Evolutionary conservation across 1,140 invertebrate genomes (phyloP), one percentile per base, ranked within the genome.

Genomic region (Orchestia grillus): DNA sequence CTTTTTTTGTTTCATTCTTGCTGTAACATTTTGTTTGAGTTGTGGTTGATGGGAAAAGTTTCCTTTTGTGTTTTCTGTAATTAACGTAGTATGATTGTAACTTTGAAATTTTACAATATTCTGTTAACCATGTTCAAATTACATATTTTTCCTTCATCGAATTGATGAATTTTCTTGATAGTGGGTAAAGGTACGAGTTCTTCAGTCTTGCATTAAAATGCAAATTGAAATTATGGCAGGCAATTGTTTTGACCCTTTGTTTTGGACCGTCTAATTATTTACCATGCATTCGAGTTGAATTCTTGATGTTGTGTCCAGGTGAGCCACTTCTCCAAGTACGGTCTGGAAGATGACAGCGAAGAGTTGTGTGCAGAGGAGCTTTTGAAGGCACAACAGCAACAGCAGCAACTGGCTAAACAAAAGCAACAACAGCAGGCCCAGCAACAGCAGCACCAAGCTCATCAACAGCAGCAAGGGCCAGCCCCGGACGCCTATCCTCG

Each of bases 291-390:
- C n/a, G 62, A 77, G 3, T 19, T 77, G 62, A 23, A 77, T 77
- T 77, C 11, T 28, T 23, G 28, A 77, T 77, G 1, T 77, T 77
- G 62, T 77, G 3, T 97, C 42, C 97, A 98, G 98, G 99, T 99
- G 45, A 98, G 99, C 96, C 99, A 99, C 97, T 99, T 99, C 97
- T 99, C 99, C 0, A 99, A 99, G 97, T 99, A 99, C 97, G 99
- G 99, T 3, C 97, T 99, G 16, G 98, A 98, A 96, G 99, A 99
- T 97, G 98, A 98, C 0, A 99, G 99, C 97, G 99, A 99, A 96
- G 99, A 99, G 87, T 23, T 45, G 43, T 44, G 43, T 36, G 36
- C 44, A 44, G 43, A 8, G 36, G 92, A 94, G 36, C 43, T 45
- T 94, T 40, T 94, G 92, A 47, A 45, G 44, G 44, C 43, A 4